These are phyloP conservation scores for Dendrocopos noguchii DNA, from an alignment of 2,113 vertebrate species.

Conservation along the genomic window DNA sequence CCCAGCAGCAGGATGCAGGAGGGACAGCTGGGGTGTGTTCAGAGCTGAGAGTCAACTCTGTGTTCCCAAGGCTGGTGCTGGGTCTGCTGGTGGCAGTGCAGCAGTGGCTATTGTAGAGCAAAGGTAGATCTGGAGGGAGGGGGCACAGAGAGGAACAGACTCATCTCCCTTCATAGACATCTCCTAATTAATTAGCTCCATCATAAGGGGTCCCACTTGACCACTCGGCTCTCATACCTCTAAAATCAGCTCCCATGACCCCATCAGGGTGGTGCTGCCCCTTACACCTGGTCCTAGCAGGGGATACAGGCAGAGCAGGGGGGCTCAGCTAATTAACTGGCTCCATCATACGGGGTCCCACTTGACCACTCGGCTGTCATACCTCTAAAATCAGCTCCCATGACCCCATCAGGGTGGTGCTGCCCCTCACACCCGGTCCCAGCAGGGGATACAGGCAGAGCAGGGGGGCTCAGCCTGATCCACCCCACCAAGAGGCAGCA, in stretches of 20 bases:
- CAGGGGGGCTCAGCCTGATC: too few species aligned
- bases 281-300: accelerated
- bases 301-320: not conserved
- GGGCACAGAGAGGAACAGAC: too few species aligned
- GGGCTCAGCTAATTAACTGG: too few species aligned
- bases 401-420: not conserved
- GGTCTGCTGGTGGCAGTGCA: not conserved
- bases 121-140: not conserved
- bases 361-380: accelerated
- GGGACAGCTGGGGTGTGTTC: accelerated
- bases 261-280: not conserved
- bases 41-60: not conserved
- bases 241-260: not conserved
- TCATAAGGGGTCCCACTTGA: not conserved
- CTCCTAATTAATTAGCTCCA: too few species aligned
- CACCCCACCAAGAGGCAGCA: accelerated
- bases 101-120: not conserved
- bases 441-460: not conserved
- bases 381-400: not conserved
- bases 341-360: not conserved
- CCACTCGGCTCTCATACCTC: accelerated
- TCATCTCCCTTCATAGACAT: not conserved
- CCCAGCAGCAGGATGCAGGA: not conserved
- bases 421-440: accelerated
- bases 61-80: not conserved